Evolutionary conservation across 1,140 invertebrate genomes (phyloP).

Genomic region (Thaumatotibia leucotreta): DNA sequence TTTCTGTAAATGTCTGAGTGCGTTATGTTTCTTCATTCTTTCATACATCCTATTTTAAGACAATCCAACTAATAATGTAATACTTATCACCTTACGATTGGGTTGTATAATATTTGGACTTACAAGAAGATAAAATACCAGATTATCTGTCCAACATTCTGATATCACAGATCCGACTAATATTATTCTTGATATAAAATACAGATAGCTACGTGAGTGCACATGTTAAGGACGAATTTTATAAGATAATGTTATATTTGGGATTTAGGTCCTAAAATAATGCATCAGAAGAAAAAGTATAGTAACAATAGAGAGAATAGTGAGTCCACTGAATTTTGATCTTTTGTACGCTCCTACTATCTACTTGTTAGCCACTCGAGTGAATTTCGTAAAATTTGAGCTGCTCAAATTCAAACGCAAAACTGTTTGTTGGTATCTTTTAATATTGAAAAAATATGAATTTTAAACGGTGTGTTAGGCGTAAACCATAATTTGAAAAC

Average conservation of each 20-base stretch:
- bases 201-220: too few relatives aligned
- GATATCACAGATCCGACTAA: neutral
- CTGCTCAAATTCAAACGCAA: conserved; percentile 21
- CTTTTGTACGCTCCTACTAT: neutral
- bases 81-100: neutral
- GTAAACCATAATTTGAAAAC: too few relatives aligned
- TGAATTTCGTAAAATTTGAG: conserved; percentile 34
- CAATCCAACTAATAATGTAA: too few relatives aligned
- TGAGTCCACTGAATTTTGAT: neutral
- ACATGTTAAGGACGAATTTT: too few relatives aligned
- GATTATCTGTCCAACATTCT: neutral
- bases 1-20: too few relatives aligned
- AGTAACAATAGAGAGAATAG: too few relatives aligned
- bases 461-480: too few relatives aligned
- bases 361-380: conserved; percentile 19
- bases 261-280: too few relatives aligned
- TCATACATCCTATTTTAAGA: too few relatives aligned
- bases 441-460: conserved; percentile 23
- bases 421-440: conserved; percentile 18
- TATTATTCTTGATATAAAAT: neutral
- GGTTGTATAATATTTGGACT: neutral
- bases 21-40: too few relatives aligned
- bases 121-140: neutral
- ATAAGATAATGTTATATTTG: too few relatives aligned
- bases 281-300: too few relatives aligned